Conservation (phyloP, 1,140 invertebrate genomes). For the Procambarus clarkii region DNA sequence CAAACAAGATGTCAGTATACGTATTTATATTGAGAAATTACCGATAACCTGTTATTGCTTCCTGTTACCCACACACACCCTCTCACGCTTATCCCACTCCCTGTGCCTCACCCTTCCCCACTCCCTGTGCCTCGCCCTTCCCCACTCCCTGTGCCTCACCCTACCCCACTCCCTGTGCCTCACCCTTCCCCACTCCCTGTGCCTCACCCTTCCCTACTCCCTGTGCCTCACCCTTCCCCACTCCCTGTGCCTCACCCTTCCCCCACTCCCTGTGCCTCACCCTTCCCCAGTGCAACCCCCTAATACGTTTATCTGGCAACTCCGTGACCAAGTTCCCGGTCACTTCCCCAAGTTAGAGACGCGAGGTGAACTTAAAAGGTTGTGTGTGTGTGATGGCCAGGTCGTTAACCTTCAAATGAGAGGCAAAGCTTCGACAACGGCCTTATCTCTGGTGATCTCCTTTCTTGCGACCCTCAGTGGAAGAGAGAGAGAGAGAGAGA, state of each 20-base stretch:
- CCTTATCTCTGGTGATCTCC: conserved; percentile 25
- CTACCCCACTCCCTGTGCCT: not conserved
- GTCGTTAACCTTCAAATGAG: not conserved
- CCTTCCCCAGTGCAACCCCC: conserved; percentile 22
- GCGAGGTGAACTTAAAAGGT: conserved; percentile 30
- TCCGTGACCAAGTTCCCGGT: conserved; percentile 11
- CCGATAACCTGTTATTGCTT: too few species aligned
- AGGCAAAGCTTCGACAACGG: not conserved
- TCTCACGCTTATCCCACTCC: too few species aligned
- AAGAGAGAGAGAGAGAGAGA: too few species aligned
- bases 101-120: too few species aligned
- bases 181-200: too few species aligned
- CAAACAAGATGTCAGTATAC: too few species aligned
- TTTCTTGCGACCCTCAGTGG: not conserved
- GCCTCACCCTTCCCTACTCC: too few species aligned
- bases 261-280: not conserved
- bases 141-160: not conserved
- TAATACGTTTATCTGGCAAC: conserved; percentile 41
- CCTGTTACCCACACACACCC: too few species aligned
- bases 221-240: too few species aligned
- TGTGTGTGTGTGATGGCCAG: conserved; percentile 6
- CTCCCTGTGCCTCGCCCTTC: too few species aligned
- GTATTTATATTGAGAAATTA: too few species aligned
- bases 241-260: too few species aligned
- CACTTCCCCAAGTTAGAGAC: not conserved